Base-by-base conservation (phyloP, 2,113 vertebrate genomes). In the Hippocampus zosterae region DNA sequence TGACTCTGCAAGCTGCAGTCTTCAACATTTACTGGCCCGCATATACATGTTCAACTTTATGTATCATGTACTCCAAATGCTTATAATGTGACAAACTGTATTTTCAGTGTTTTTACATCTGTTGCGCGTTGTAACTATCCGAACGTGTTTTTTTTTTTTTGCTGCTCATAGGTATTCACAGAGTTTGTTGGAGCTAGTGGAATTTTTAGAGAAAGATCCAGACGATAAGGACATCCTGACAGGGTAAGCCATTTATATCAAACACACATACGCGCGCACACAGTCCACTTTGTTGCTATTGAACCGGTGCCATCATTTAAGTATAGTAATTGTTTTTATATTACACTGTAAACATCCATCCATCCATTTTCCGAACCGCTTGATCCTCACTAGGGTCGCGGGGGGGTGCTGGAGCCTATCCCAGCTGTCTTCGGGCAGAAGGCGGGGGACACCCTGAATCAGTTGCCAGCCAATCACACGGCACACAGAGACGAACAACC, bases 141-240 rank as follows among this genome's bases (percentile, higher is more conserved):
- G 5, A 67, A 52, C 33, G 16, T n/a, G 42, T 66, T 67, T 2
- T 23, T 2, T 2, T 23, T 2, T 37, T 75, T 82, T 72, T 80
- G 29, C 80, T 11, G 77, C 71, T 25, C 10, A 65, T 80, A 94
- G 93, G 93, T 93, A 94, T 83, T 90, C 91, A 16, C 95, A 95
- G 87, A 98, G 97, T 82, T 87, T 99, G 72, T 89, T 93, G 90
- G 97, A 99, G 57, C 81, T 99, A 56, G 87, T 98, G 64, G 95
- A 98, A 42, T 99, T 98, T 81, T 89, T 95, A 79, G 95, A 95
- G 70, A 93, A 92, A 84, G 94, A 90, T 67, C 92, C 95, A 65
- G 91, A 97, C 33, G 92, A 98, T 82, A 94, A 95, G 68, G 93
- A 93, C 68, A 88, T 92, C 68, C 86, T 98, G 70, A 92, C 90